These are phyloP conservation scores for Megaptera novaeangliae DNA, from an alignment of 2,113 vertebrate genomes.

Conservation along the genomic window DNA sequence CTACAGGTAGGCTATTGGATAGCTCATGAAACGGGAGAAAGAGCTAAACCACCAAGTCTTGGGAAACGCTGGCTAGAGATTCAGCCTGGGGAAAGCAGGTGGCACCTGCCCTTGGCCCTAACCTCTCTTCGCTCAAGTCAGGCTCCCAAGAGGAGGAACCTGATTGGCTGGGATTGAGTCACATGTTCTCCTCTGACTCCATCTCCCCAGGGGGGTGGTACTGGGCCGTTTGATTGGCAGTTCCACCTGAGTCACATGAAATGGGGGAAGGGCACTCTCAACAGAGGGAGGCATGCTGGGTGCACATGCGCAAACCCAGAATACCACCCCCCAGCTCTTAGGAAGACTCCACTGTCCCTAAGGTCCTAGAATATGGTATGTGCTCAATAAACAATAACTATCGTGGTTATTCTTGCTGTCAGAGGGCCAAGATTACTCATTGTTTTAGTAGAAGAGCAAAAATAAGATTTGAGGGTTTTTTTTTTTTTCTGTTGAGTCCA, in stretches of 20 bases:
- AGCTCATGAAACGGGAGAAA: not conserved
- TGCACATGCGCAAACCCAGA: rapidly evolving
- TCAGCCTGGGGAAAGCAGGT: not conserved
- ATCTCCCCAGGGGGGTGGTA: not conserved
- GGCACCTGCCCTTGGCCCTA: not conserved
- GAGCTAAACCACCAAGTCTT: not conserved
- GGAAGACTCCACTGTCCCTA: not conserved
- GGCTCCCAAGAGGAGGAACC: not conserved
- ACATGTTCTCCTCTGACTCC: not conserved
- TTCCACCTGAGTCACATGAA: not conserved
- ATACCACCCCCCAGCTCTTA: not conserved
- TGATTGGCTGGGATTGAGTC: not conserved
- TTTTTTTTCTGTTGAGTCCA: not conserved
- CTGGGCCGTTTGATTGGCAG: not conserved
- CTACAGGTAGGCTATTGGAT: not conserved
- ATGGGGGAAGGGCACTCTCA: not conserved
- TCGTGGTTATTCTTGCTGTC: not conserved
- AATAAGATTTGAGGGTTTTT: not conserved
- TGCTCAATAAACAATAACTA: not conserved
- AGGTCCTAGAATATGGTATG: not conserved
- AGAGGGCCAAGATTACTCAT: not conserved
- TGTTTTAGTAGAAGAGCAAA: not conserved
- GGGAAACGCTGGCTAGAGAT: not conserved
- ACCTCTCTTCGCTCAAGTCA: not conserved
- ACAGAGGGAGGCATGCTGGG: not conserved